phyloP scores from a whole-genome alignment of 2,113 vertebrate genomes.

The Plestiodon gilberti region DNA sequence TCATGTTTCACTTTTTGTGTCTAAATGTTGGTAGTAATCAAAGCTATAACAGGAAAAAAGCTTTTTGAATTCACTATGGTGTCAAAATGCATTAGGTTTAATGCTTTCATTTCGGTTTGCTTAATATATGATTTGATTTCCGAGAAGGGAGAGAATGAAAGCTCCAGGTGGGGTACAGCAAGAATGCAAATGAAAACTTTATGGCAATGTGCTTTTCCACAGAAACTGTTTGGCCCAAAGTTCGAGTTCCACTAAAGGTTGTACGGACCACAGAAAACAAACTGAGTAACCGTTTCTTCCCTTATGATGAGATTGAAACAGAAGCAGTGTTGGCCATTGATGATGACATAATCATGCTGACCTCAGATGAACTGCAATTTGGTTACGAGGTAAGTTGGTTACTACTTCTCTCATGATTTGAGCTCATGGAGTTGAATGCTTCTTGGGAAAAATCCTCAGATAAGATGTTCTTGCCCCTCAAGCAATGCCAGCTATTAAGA shows the following conservation, averaged over 20 bases:
- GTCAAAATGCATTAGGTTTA: not conserved
- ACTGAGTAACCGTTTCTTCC: constrained; percentile 98
- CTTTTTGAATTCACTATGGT: not conserved
- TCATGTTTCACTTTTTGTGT: not conserved
- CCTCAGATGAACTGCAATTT: constrained; percentile 97
- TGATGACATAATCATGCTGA: constrained; percentile 99
- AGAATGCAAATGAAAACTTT: constrained; percentile 5
- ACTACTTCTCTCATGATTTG: not conserved
- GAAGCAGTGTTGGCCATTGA: constrained; percentile 96
- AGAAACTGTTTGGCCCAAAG: constrained; percentile 97
- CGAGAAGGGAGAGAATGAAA: not conserved
- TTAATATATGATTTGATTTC: not conserved
- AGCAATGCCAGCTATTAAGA: not conserved
- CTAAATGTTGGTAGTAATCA: not conserved
- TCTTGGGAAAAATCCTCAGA: not conserved
- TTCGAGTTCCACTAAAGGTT: constrained; percentile 93
- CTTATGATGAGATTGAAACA: constrained; percentile 95
- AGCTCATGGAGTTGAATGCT: not conserved
- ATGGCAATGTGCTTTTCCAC: constrained; percentile 16
- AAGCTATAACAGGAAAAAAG: not conserved
- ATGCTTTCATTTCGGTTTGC: fast-evolving
- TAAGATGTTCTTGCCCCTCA: not conserved
- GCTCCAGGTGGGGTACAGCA: not conserved
- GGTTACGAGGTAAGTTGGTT: constrained; percentile 89
- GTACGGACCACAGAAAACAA: constrained; percentile 96